Conservation (phyloP, 2,113 vertebrate species). For the Protobothrops flavoviridis region DNA sequence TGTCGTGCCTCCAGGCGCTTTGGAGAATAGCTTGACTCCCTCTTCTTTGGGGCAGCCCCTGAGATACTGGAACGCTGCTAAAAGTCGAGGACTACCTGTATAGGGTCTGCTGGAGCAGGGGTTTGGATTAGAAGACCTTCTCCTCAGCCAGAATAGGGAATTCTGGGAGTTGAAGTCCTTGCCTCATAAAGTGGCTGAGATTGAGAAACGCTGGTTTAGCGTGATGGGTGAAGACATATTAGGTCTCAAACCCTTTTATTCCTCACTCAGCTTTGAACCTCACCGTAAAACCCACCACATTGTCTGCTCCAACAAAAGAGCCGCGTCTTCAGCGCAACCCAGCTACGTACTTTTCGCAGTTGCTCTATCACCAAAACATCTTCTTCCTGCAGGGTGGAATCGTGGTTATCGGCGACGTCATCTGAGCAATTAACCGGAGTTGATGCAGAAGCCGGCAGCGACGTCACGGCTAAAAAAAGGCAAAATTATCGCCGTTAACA, state of each 20-base stretch:
- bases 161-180: too few species aligned
- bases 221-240: too few species aligned
- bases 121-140: too few species aligned
- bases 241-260: background rate
- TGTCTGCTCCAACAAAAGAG: background rate
- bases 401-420: conserved; percentile 52
- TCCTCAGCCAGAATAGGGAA: too few species aligned
- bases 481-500: background rate
- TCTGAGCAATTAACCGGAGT: conserved; percentile 59
- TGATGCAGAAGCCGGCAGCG: conserved; percentile 58
- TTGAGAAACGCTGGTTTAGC: too few species aligned
- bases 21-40: too few species aligned
- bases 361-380: conserved; percentile 82
- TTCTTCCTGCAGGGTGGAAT: conserved; percentile 72
- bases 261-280: background rate
- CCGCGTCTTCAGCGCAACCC: background rate
- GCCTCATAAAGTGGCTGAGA: too few species aligned
- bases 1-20: too few species aligned
- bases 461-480: conserved; percentile 58
- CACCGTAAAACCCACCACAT: background rate
- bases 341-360: conserved; percentile 82
- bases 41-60: too few species aligned
- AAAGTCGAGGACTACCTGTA: too few species aligned
- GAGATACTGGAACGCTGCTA: too few species aligned
- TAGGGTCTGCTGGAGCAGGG: too few species aligned